Evolutionary conservation across 2,888 invertebrate genomes (phyloP).

Genomic region (Aspidapion aeneum): DNA sequence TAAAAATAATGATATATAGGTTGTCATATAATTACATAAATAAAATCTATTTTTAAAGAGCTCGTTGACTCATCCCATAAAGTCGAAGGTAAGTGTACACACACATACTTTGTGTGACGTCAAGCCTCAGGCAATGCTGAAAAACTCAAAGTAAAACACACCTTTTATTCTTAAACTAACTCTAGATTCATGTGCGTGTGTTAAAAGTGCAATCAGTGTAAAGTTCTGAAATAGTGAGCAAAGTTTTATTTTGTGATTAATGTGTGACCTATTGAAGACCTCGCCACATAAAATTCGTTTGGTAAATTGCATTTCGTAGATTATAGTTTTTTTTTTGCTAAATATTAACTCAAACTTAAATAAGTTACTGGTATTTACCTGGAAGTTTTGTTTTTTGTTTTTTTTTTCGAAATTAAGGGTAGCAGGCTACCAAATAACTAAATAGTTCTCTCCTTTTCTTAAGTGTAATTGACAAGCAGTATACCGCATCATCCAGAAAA

Average conservation of each 20-base stretch:
- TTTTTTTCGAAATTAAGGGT: too few species aligned
- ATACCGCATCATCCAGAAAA: too few species aligned
- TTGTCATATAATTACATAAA: too few species aligned
- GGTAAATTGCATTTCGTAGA: too few species aligned
- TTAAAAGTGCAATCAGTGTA: neutral
- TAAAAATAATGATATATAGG: too few species aligned
- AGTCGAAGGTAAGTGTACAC: conserved; percentile 27
- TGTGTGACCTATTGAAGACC: neutral
- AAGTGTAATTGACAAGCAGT: too few species aligned
- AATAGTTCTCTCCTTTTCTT: too few species aligned
- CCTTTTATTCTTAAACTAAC: neutral
- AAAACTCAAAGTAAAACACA: neutral
- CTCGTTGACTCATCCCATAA: conserved; percentile 29
- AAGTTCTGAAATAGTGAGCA: neutral
- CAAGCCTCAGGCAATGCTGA: conserved; percentile 17
- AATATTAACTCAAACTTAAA: too few species aligned
- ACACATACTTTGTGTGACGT: conserved; percentile 30
- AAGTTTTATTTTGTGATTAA: conserved; percentile 10
- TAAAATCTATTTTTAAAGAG: neutral
- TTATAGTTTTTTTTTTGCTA: too few species aligned
- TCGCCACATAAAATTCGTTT: neutral
- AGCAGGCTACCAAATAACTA: too few species aligned
- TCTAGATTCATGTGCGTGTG: neutral
- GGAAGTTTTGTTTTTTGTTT: too few species aligned
- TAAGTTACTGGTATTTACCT: too few species aligned